Base-by-base conservation (phyloP, 2,888 invertebrate species). In the Ectropis crepuscularia region DNA sequence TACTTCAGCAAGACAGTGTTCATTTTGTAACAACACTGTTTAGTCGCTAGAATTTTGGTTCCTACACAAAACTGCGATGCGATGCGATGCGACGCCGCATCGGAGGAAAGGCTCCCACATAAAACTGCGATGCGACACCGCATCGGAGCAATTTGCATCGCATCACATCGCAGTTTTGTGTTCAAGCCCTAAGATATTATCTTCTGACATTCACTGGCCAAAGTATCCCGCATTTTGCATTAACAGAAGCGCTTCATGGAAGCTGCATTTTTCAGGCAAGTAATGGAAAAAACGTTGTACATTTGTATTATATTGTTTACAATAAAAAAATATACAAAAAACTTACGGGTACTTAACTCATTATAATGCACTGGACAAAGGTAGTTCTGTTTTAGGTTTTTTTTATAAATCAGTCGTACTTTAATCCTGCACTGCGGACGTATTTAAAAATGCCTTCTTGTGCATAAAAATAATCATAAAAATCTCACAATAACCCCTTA, bases 351-450 rank as follows among this genome's bases (percentile, higher is more conserved):
- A 84, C 86, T 85, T 88, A 87, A 88, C 88, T 73, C 73, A 84
- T 75, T 81, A 85, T 86, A 90, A 89, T 88, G 88, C 88, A 89
- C 89, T 87, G 88, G 76, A 80, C 86, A 88, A 88, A 86, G 85
- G 84, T 88, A 83, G 79, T 81, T 89, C 88, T 89, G 89, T 90
- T 55, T 16, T 8, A 38, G 12, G 11, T n/a, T n/a, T 54, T 54
- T 77, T 70, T 87, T 78, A 70, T 87, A 85, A 88, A 86, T 90
- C 88, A 79, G 72, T 73, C 78, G 72, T 69, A 71, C 51, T 16
- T 47, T 10, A 16, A 66, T 57, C 57, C 53, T 11, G 39, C 12
- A 36, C 68, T 70, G 73, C 79, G 83, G 86, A 85, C 86, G 81
- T 81, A 75, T 81, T 71, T 28, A 28, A 73, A 90, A 90, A 89